These are phyloP conservation scores for Hirundo rustica DNA, from an alignment of 2,797 vertebrate genomes.

Conservation along the genomic window DNA sequence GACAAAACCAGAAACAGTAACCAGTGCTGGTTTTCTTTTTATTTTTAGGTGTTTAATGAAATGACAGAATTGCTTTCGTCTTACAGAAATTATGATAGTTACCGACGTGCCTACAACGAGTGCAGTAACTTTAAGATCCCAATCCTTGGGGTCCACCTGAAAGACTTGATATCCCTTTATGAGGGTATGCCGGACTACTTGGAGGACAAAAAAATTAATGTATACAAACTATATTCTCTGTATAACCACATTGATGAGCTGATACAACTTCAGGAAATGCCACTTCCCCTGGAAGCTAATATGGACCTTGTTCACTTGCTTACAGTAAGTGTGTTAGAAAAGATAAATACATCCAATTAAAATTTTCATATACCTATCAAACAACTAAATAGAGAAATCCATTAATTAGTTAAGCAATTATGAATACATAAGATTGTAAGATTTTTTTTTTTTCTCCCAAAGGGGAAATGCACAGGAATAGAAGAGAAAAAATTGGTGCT, in stretches of 20 bases:
- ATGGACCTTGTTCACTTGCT: conserved; percentile 94
- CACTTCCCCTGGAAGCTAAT: conserved; percentile 89
- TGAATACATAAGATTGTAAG: background rate
- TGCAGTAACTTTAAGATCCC: conserved; percentile 92
- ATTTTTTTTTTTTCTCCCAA: background rate
- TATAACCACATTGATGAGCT: conserved; percentile 93
- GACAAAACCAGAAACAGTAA: background rate
- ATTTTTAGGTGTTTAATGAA: conserved; percentile 87
- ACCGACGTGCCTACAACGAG: conserved; percentile 86
- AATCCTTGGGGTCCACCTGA: conserved; percentile 93
- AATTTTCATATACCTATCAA: background rate
- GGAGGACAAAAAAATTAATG: conserved; percentile 90
- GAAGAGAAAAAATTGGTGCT: background rate
- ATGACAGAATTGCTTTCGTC: conserved; percentile 96
- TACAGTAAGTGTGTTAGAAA: conserved; percentile 79
- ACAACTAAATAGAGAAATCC: background rate
- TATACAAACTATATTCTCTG: conserved; percentile 90
- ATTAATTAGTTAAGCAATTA: background rate
- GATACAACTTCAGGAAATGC: conserved; percentile 90
- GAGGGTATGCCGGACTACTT: conserved; percentile 92
- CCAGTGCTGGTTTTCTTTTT: background rate
- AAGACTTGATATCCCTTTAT: conserved; percentile 92
- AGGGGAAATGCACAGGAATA: background rate
- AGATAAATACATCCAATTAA: background rate
- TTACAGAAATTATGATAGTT: conserved; percentile 93